Evolutionary conservation across 2,888 invertebrate genomes (phyloP).

Genomic region (Scaptodrosophila latifasciaeformis): DNA sequence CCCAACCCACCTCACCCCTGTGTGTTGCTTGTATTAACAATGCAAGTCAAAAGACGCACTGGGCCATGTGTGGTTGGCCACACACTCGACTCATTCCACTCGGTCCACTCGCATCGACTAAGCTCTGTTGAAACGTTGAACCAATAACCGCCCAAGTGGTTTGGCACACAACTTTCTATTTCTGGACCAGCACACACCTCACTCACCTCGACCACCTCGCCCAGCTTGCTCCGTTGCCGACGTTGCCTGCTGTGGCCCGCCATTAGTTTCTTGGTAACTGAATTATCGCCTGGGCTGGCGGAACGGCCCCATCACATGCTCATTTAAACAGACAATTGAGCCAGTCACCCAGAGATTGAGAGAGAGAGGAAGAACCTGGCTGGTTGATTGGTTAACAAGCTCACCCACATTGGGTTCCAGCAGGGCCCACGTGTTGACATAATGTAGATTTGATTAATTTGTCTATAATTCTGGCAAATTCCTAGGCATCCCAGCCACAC

Average conservation of each 20-base stretch:
- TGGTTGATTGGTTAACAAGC: background rate
- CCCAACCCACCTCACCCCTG: too few species aligned
- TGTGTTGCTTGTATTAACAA: background rate
- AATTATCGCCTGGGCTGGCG: background rate
- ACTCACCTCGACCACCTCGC: too few species aligned
- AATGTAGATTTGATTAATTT: conserved; percentile 59
- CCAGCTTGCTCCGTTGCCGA: too few species aligned
- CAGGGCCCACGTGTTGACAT: conserved; percentile 41
- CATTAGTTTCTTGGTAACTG: too few species aligned
- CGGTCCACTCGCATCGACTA: too few species aligned
- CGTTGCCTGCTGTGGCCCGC: too few species aligned
- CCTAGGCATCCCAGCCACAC: conserved; percentile 9
- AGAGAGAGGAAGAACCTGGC: background rate
- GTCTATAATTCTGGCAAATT: conserved; percentile 19
- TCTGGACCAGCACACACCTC: too few species aligned
- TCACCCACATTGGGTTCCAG: background rate
- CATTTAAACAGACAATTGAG: conserved; percentile 14
- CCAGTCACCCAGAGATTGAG: conserved; percentile 10
- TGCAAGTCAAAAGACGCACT: conserved; percentile 14
- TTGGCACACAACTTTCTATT: too few species aligned
- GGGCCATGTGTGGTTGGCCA: conserved; percentile 6
- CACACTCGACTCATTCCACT: background rate
- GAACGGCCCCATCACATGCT: conserved; percentile 11
- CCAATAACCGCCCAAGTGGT: too few species aligned
- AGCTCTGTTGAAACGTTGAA: too few species aligned